Evolutionary conservation across 2,888 invertebrate genomes (phyloP).

Genomic region (Holacanthella duospinosa): DNA sequence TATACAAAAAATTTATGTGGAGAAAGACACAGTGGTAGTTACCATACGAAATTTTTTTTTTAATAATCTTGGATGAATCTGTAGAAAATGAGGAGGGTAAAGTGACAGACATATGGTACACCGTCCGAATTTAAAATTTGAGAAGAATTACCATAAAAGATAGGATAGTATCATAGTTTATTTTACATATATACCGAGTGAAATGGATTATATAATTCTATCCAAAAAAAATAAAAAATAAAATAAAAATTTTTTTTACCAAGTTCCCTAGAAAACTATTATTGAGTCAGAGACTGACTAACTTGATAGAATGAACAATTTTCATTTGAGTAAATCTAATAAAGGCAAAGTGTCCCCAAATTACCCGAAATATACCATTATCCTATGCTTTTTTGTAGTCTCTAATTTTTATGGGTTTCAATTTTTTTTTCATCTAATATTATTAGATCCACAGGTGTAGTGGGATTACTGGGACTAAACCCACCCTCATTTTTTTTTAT

Average conservation of each 20-base stretch:
- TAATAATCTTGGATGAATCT: background rate
- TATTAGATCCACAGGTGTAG: conserved; percentile 28
- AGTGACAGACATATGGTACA: conserved; percentile 5
- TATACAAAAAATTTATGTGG: too few relatives aligned
- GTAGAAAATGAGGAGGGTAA: background rate
- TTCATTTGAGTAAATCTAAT: background rate
- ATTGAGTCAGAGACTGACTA: too few relatives aligned
- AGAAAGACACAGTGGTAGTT: too few relatives aligned
- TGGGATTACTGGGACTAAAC: conserved; percentile 11
- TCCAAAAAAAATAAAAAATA: too few relatives aligned
- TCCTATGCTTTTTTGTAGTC: background rate
- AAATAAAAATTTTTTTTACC: background rate
- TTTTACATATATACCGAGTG: background rate
- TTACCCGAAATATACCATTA: background rate
- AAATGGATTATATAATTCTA: background rate
- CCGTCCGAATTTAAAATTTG: background rate
- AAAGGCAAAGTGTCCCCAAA: background rate
- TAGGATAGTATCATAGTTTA: background rate
- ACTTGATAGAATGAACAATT: background rate
- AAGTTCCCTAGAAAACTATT: background rate
- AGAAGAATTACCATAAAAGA: conserved; percentile 1
- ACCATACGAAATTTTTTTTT: background rate
- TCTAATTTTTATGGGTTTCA: background rate
- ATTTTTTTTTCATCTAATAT: background rate
- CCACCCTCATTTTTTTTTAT: background rate